phyloP scores from a whole-genome alignment of 2,113 vertebrate genomes.

The Myocastor coypus region DNA sequence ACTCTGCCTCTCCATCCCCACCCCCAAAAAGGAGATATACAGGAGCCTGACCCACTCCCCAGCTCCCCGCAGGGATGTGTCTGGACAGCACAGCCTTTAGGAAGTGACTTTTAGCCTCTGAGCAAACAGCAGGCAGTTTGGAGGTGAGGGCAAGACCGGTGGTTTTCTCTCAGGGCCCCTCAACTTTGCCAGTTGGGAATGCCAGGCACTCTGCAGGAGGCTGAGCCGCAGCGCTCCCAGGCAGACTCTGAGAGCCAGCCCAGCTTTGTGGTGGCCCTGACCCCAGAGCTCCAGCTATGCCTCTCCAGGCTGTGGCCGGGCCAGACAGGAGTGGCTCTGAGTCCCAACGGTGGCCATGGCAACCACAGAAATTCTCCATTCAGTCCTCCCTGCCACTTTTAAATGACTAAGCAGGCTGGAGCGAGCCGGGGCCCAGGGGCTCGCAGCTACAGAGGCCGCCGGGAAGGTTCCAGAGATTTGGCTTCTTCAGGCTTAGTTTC shows the following conservation, averaged over 20 bases:
- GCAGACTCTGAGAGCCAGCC: neutral
- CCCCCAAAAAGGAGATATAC: neutral
- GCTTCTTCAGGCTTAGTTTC: neutral
- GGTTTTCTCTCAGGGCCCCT: neutral
- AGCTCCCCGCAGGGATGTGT: neutral
- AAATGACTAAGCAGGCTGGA: neutral
- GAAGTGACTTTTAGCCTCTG: neutral
- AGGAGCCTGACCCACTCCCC: neutral
- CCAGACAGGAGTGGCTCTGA: neutral
- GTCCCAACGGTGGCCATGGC: neutral
- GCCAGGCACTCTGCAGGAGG: neutral
- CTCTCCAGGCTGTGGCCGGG: neutral
- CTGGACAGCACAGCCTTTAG: neutral
- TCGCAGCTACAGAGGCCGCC: neutral
- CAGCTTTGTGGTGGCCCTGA: rapidly evolving
- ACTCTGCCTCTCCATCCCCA: neutral
- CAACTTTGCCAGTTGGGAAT: neutral
- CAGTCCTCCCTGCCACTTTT: neutral
- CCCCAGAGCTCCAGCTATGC: neutral
- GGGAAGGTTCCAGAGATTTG: too few species aligned
- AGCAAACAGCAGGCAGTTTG: neutral
- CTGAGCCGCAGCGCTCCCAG: neutral
- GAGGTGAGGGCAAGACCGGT: neutral
- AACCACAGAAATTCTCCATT: neutral
- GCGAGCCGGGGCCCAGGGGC: neutral